Conservation (phyloP, 1,140 invertebrate species). For the Artemia franciscana region DNA sequence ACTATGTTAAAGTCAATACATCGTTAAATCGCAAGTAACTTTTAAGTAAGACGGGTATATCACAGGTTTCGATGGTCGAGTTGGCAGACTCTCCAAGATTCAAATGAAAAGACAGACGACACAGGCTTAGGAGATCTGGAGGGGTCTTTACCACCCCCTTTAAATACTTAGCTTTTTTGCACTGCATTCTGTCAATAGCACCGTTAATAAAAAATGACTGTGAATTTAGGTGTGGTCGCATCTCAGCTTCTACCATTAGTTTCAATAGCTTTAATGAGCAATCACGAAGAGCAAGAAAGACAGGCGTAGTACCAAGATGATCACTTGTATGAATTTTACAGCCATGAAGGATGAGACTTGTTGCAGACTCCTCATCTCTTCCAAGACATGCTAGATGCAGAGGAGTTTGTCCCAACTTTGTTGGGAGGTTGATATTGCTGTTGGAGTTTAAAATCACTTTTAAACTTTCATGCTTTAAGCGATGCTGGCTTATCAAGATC, state of each 20-base stretch:
- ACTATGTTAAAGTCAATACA: not conserved
- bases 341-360: conserved; percentile 1
- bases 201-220: not conserved
- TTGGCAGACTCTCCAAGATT: not conserved
- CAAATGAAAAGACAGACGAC: not conserved
- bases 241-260: conserved; percentile 4
- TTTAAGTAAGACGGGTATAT: not conserved
- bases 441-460: not conserved
- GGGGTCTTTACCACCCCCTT: not conserved
- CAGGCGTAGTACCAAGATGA: conserved; percentile 6
- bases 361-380: conserved; percentile 3
- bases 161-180: not conserved
- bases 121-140: not conserved
- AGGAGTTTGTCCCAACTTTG: conserved; percentile 7
- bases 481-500: not conserved
- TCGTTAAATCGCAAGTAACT: not conserved
- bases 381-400: conserved; percentile 7
- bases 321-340: conserved; percentile 4
- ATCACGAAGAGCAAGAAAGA: conserved; percentile 8
- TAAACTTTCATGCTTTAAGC: not conserved
- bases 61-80: not conserved
- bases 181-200: not conserved
- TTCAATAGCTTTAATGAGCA: conserved; percentile 1
- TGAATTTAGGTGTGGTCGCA: not conserved
- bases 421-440: conserved; percentile 2